Evolutionary conservation across 1,140 invertebrate species (phyloP).

Genomic region (Eumeta japonica): DNA sequence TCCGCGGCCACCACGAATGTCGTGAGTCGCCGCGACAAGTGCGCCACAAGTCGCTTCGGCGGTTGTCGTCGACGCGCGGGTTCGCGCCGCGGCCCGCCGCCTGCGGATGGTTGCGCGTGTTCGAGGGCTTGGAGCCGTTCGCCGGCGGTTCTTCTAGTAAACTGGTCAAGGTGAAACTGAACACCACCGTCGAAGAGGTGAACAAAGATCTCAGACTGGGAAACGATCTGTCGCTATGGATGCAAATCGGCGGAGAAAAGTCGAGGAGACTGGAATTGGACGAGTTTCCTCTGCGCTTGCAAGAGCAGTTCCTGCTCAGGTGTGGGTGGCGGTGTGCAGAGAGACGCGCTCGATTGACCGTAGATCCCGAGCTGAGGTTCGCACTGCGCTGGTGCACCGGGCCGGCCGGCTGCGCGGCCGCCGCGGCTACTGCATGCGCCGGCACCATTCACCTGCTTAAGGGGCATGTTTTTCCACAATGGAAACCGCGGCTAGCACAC

Average conservation of each 20-base stretch:
- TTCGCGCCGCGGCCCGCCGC: constrained; percentile 31
- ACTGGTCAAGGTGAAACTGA: constrained; percentile 61
- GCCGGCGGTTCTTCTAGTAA: constrained; percentile 45
- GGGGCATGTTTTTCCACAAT: constrained; percentile 69
- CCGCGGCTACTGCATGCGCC: constrained; percentile 54
- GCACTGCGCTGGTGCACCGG: constrained; percentile 63
- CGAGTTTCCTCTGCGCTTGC: constrained; percentile 62
- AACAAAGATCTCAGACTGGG: constrained; percentile 61
- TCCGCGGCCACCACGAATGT: constrained; percentile 32
- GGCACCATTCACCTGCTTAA: constrained; percentile 65
- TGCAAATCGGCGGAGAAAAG: constrained; percentile 63
- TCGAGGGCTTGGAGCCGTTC: constrained; percentile 60
- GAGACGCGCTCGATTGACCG: constrained; percentile 61
- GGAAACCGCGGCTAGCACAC: constrained; percentile 62
- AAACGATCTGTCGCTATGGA: constrained; percentile 61
- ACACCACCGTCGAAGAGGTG: constrained; percentile 61
- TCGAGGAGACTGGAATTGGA: constrained; percentile 57
- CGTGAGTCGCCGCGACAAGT: constrained; percentile 37
- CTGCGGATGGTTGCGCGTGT: constrained; percentile 62
- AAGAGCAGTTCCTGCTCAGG: constrained; percentile 62
- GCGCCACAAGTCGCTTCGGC: constrained; percentile 47
- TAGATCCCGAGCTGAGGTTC: constrained; percentile 65
- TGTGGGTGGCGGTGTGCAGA: constrained; percentile 61
- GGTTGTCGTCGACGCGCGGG: constrained; percentile 60
- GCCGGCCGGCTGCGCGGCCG: constrained; percentile 50